phyloP scores from a whole-genome alignment of 1,140 invertebrate genomes.

The Orchesella cincta region DNA sequence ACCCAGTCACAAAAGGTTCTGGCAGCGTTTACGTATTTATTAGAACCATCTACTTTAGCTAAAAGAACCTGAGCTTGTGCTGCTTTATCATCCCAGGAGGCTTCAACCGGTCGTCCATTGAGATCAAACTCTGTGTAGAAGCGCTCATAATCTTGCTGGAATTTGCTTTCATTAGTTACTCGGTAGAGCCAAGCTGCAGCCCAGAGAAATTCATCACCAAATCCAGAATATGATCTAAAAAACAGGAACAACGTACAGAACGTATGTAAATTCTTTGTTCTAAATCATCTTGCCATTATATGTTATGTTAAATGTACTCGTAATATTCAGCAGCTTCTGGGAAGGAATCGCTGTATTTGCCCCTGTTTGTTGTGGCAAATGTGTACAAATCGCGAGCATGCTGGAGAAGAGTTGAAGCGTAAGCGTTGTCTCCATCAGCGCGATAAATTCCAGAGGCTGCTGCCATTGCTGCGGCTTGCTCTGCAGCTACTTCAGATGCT shows the following conservation, averaged over 20 bases:
- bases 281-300: no score
- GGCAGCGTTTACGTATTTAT: slow-evolving; percentile 36
- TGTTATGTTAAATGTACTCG: no score
- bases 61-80: slow-evolving; percentile 53
- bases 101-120: slow-evolving; percentile 61
- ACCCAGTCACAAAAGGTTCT: slow-evolving; percentile 47
- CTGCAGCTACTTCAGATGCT: slow-evolving; percentile 57
- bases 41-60: slow-evolving; percentile 43
- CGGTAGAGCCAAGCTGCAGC: slow-evolving; percentile 66
- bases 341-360: slow-evolving; percentile 56
- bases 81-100: slow-evolving; percentile 29
- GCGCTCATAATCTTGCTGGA: slow-evolving; percentile 20
- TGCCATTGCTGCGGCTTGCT: slow-evolving; percentile 57
- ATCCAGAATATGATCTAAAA: slow-evolving; percentile 54
- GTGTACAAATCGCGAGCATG: slow-evolving; percentile 56
- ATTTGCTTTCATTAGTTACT: slow-evolving; percentile 57
- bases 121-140: slow-evolving; percentile 31
- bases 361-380: slow-evolving; percentile 56
- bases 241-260: no score
- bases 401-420: slow-evolving; percentile 51
- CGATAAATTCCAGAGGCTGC: slow-evolving; percentile 56
- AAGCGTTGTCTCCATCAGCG: slow-evolving; percentile 45
- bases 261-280: no score
- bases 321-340: slow-evolving; percentile 54
- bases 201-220: slow-evolving; percentile 66